Base-by-base conservation (phyloP, 2,113 vertebrate genomes). In the Callopanchax toddi region DNA sequence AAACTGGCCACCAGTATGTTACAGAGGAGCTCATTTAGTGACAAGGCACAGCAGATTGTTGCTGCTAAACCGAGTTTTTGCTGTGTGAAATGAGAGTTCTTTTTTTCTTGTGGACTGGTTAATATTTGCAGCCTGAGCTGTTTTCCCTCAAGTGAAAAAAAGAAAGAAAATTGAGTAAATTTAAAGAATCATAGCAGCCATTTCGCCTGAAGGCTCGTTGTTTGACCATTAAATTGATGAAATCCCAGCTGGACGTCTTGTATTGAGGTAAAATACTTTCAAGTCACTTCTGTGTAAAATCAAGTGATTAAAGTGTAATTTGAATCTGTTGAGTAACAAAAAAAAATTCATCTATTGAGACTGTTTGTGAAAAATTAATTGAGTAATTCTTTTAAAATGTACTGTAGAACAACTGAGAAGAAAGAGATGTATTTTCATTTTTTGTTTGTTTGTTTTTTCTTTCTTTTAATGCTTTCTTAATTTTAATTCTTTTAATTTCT, bases 81-180 rank as follows among this genome's bases (percentile, higher is more conserved):
- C 54, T 52, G 25, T 57, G 26, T 64, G 71, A 74, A 39, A 32
- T 58, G 20, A 45, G 10, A 1, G 17, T 21, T 9, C 36, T 4
- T 25, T 43, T 58, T 61, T 71, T 53, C 51, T 43, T 48, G 29
- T 43, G 29, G 39, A 37, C 32, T 76, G 68, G 74, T 81, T 64
- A 64, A 76, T 64, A 74, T 62, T 17, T 74, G 44, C 43, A 45
- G 49, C 44, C 71, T 45, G 65, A 36, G 45, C 58, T 46, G 64
- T 67, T 37, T 25, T 39, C 17, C 71, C 72, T 76, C 45, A 64
- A 61, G 45, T 42, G 48, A 40, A 22, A 46, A 55, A 18, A 25
- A 56, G 10, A 13, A 44, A 8, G 32, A 2, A 20, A 44, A 20
- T 18, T 32, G 36, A 11, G 11, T 21, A 56, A 70, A 56, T 2